phyloP scores from a whole-genome alignment of 2,888 invertebrate genomes.

The Endotricha flammealis region DNA sequence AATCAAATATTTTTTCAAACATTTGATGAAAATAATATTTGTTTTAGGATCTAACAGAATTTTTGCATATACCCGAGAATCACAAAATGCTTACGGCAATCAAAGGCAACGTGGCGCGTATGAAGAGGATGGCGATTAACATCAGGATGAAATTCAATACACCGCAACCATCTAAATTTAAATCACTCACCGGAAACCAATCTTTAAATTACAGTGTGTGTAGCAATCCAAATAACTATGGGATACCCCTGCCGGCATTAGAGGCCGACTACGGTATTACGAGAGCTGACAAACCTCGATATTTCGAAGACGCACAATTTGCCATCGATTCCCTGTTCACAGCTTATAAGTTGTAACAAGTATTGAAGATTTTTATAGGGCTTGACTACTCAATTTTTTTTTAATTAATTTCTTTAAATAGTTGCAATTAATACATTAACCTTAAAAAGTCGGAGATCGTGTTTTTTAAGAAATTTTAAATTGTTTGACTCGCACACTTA shows the following conservation, averaged over 20 bases:
- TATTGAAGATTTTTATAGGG: too few relatives aligned
- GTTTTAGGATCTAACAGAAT: constrained; percentile 57
- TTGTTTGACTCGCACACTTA: too few relatives aligned
- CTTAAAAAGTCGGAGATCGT: too few relatives aligned
- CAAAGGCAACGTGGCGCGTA: constrained; percentile 51
- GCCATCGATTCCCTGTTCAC: constrained; percentile 61
- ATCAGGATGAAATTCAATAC: constrained; percentile 40
- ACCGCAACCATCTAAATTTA: constrained; percentile 38
- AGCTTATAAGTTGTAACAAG: constrained; percentile 53
- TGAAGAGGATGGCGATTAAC: constrained; percentile 52
- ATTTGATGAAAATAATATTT: constrained; percentile 7
- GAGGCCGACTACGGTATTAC: constrained; percentile 66
- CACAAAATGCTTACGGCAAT: constrained; percentile 55
- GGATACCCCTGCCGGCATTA: constrained; percentile 41
- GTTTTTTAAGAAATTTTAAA: too few relatives aligned
- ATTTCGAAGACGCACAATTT: constrained; percentile 62
- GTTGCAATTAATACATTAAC: too few relatives aligned
- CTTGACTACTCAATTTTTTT: too few relatives aligned
- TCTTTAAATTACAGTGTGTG: constrained; percentile 35
- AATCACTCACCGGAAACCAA: constrained; percentile 37
- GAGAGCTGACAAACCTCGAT: constrained; percentile 51
- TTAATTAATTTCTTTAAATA: too few relatives aligned
- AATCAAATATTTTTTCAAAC: too few relatives aligned
- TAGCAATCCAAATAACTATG: constrained; percentile 20
- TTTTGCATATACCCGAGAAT: constrained; percentile 52